These are phyloP conservation scores for Gisinianus flammeolus DNA, from an alignment of 2,888 invertebrate genomes.

Conservation along the genomic window DNA sequence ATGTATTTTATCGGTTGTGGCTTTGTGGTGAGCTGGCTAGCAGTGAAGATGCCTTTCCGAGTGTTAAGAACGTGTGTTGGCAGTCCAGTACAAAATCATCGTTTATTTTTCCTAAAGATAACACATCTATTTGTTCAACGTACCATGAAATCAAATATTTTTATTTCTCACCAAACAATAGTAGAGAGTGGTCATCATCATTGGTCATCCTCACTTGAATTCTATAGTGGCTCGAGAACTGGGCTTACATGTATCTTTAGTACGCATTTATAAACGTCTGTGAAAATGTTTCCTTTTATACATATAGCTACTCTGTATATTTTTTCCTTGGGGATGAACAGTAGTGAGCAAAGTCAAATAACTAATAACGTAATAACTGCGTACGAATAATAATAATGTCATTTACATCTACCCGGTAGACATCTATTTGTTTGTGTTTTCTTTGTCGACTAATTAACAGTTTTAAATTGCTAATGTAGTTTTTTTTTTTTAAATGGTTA, in stretches of 20 bases:
- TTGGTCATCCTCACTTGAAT: background rate
- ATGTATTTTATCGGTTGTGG: conserved; percentile 1
- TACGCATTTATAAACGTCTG: background rate
- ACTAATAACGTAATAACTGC: no score
- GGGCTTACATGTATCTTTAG: background rate
- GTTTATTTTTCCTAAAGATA: background rate
- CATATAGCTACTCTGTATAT: no score
- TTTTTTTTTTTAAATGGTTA: no score
- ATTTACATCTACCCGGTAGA: no score
- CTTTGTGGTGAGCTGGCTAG: conserved; percentile 4
- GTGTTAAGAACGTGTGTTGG: background rate
- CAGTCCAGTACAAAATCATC: background rate
- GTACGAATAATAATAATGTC: no score
- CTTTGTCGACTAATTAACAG: no score
- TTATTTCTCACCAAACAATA: conserved; percentile 17
- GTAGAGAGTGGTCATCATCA: background rate
- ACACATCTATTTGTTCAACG: background rate
- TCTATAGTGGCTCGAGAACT: background rate
- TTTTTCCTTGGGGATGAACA: no score
- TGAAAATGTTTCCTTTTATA: background rate
- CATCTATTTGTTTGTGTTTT: no score
- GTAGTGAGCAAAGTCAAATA: no score
- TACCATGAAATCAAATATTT: conserved; percentile 14
- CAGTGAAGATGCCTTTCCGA: background rate
- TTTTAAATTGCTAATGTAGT: no score